Conservation (phyloP, 2,888 invertebrate species). For the Geotrupes spiniger region DNA sequence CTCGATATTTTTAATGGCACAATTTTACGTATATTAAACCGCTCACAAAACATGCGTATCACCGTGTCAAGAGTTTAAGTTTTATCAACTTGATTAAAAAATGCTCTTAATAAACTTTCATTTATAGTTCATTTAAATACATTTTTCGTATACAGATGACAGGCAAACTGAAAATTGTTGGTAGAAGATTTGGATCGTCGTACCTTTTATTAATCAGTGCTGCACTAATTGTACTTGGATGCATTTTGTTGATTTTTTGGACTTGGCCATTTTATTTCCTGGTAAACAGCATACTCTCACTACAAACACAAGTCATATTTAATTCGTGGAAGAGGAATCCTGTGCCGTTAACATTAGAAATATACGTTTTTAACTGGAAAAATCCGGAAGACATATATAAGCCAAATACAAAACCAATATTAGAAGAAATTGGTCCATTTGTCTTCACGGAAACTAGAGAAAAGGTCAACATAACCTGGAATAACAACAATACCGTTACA, state of each 20-base stretch:
- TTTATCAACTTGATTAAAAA: too few species aligned
- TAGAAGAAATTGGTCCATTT: slow-evolving; percentile 62
- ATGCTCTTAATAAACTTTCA: too few species aligned
- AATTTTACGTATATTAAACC: too few species aligned
- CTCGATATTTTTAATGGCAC: too few species aligned
- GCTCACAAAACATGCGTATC: too few species aligned
- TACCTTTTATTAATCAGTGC: too few species aligned
- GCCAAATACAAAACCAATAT: slow-evolving; percentile 55
- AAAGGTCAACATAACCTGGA: slow-evolving; percentile 72
- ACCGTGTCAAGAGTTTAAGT: too few species aligned
- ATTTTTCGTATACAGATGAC: too few species aligned
- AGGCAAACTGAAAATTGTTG: too few species aligned
- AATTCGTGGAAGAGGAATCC: slow-evolving; percentile 69
- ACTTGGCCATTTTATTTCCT: slow-evolving; percentile 26
- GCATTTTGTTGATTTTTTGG: slow-evolving; percentile 26
- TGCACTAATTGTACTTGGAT: too few species aligned
- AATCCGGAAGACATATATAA: slow-evolving; percentile 65
- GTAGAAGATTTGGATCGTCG: too few species aligned
- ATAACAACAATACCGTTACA: slow-evolving; percentile 70
- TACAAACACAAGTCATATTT: slow-evolving; percentile 63
- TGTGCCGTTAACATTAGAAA: slow-evolving; percentile 62
- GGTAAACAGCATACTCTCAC: slow-evolving; percentile 52
- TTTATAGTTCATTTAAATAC: too few species aligned
- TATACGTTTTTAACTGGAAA: slow-evolving; percentile 79
- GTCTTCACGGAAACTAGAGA: slow-evolving; percentile 65